Percentiles rank a stretch among this genome's conserved stretches.
phyloP scores from a whole-genome alignment of 2,113 vertebrate genomes.

The Isurus oxyrinchus region DNA sequence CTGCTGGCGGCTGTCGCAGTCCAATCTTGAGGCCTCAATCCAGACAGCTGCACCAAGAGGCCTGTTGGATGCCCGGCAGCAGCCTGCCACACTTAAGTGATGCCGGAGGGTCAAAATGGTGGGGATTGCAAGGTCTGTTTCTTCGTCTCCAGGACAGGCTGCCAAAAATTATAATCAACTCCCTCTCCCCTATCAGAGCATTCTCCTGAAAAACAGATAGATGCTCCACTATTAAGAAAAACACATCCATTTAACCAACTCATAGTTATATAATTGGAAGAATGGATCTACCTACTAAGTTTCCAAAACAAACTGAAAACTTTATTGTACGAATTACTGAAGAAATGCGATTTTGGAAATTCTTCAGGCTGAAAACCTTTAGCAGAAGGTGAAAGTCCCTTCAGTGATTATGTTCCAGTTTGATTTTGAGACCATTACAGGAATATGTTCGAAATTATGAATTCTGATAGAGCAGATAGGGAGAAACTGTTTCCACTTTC shows the following conservation, averaged over 20 bases:
- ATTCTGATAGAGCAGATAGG: neutral
- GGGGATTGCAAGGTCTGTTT: no score
- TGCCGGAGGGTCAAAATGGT: no score
- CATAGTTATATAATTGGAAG: neutral
- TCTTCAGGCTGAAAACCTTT: neutral
- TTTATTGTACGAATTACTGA: neutral
- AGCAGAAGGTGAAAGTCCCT: neutral
- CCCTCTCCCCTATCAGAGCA: no score
- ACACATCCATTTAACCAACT: neutral
- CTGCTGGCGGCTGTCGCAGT: no score
- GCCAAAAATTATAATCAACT: no score
- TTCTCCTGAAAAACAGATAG: neutral
- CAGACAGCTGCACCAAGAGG: no score
- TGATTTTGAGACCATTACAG: neutral
- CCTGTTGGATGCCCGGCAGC: no score
- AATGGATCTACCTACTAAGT: neutral
- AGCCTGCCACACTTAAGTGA: no score
- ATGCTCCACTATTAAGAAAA: neutral
- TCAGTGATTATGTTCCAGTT: neutral
- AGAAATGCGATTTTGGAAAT: neutral
- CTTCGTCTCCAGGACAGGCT: no score
- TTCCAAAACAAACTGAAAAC: neutral
- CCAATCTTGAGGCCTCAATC: no score
- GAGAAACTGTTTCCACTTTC: neutral
- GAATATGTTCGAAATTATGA: neutral